Evolutionary conservation across 2,888 invertebrate species (phyloP).

Genomic region (Temnothorax ravouxi): DNA sequence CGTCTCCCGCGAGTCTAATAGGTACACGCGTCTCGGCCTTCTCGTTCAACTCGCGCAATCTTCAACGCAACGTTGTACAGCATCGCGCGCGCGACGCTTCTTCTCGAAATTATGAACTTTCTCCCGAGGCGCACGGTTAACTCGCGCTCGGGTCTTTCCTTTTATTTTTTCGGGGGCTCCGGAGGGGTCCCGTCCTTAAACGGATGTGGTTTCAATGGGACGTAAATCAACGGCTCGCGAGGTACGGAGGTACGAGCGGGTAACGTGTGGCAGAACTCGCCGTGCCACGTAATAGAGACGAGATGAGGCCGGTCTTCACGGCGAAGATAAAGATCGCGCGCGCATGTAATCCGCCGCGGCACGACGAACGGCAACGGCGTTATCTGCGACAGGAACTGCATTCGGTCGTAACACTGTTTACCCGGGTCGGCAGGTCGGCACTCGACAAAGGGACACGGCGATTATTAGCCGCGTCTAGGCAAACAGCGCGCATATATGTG

Average conservation of each 20-base stretch:
- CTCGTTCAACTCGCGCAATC: neutral
- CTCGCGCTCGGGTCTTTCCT: neutral
- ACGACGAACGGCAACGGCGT: neutral
- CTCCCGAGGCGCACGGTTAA: constrained; percentile 19
- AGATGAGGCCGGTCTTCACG: constrained; percentile 11
- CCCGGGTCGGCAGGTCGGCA: constrained; percentile 54
- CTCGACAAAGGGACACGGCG: constrained; percentile 48
- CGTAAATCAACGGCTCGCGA: constrained; percentile 29
- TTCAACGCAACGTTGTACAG: neutral
- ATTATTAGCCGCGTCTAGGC: constrained; percentile 50
- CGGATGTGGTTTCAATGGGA: neutral
- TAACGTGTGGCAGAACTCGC: neutral
- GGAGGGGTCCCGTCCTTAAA: neutral
- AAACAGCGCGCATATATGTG: constrained; percentile 38
- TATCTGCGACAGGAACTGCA: constrained; percentile 57
- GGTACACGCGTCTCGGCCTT: neutral
- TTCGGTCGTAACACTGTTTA: constrained; percentile 52
- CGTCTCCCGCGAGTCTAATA: neutral
- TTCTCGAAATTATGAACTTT: constrained; percentile 14
- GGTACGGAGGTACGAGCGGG: neutral
- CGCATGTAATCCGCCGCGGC: constrained; percentile 26
- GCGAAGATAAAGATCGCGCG: constrained; percentile 45
- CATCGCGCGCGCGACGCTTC: neutral
- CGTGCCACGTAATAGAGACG: constrained; percentile 33
- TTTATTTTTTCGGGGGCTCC: neutral